phyloP scores from a whole-genome alignment of 1,140 invertebrate genomes.

The Drosophila nigrodunni region DNA sequence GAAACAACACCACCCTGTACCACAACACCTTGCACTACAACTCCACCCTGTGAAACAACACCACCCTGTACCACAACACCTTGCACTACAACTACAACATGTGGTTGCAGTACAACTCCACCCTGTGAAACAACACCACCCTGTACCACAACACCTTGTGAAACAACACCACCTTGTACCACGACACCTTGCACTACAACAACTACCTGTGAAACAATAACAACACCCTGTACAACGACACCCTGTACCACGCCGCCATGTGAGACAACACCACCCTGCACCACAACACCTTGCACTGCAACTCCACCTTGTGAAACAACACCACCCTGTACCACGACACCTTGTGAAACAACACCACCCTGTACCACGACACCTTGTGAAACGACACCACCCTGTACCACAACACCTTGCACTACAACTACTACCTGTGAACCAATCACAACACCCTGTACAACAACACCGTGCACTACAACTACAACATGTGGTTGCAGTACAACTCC shows the following conservation, averaged over 20 bases:
- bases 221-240: neutral
- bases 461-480: neutral
- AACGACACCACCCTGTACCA: neutral
- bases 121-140: neutral
- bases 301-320: slow-evolving; percentile 1
- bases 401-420: neutral
- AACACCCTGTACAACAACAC: slow-evolving; percentile 14
- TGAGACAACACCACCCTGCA: neutral
- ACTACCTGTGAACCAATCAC: neutral
- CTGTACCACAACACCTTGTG: neutral
- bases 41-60: neutral
- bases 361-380: slow-evolving; percentile 1
- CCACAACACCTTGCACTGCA: slow-evolving; percentile 12
- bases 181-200: neutral
- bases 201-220: neutral
- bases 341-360: too few relatives aligned
- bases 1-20: neutral
- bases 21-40: neutral
- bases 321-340: neutral
- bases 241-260: neutral
- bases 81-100: slow-evolving; percentile 8
- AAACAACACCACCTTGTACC: neutral
- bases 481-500: slow-evolving; percentile 3
- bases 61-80: slow-evolving; percentile 9
- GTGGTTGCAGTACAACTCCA: neutral